Evolutionary conservation across 2,113 vertebrate species (phyloP).

Genomic region (Gymnorhina tibicen): DNA sequence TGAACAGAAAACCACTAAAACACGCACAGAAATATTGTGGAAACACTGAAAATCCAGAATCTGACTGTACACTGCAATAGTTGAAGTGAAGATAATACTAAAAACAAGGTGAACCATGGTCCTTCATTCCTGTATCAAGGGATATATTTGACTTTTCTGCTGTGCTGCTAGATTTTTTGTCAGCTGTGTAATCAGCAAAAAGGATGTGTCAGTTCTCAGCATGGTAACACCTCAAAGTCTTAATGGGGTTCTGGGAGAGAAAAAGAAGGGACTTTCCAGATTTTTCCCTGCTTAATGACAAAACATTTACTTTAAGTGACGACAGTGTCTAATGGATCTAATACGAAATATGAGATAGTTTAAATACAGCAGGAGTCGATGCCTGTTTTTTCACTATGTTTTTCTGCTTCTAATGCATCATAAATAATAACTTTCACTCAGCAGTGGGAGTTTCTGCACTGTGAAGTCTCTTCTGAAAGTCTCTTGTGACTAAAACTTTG

Average conservation of each 20-base stretch:
- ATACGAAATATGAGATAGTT: background rate
- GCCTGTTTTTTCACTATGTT: background rate
- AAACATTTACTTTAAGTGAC: background rate
- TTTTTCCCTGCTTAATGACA: background rate
- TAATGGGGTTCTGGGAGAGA: background rate
- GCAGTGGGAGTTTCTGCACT: background rate
- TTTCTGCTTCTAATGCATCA: background rate
- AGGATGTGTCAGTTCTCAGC: background rate
- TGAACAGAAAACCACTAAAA: background rate
- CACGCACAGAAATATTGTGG: background rate
- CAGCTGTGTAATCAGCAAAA: background rate
- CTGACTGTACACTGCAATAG: background rate
- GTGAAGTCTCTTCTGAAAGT: background rate
- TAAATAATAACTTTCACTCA: background rate
- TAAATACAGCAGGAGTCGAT: background rate
- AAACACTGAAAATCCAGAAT: background rate
- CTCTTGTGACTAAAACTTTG: background rate
- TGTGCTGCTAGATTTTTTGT: background rate
- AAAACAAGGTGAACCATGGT: background rate
- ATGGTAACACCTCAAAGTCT: fast-evolving
- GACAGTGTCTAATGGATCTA: background rate
- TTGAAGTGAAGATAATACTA: background rate
- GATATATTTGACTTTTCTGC: background rate
- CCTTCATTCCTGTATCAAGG: background rate
- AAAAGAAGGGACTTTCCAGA: background rate